These are phyloP conservation scores for Acanthurus leucopareius DNA, from an alignment of 2,797 vertebrate species.

Conservation along the genomic window DNA sequence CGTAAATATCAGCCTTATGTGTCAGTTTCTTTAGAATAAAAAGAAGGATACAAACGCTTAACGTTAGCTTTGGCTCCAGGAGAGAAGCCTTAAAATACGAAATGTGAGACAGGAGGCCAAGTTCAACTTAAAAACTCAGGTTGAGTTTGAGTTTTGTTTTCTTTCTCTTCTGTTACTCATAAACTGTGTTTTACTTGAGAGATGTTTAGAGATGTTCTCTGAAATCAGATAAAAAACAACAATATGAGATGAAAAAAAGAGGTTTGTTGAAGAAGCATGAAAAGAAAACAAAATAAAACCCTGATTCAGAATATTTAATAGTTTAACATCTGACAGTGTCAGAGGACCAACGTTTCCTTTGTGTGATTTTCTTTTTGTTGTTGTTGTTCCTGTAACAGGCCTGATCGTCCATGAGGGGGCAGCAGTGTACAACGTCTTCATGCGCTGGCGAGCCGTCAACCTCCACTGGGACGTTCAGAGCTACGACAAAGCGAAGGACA, in stretches of 20 bases:
- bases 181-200: neutral
- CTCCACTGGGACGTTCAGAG: conserved; percentile 95
- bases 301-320: neutral
- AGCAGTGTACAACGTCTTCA: conserved; percentile 93
- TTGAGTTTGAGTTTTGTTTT: too few relatives aligned
- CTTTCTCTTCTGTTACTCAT: neutral
- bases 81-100: too few relatives aligned
- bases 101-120: neutral
- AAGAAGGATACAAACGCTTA: too few relatives aligned
- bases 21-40: too few relatives aligned
- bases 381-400: conserved; percentile 75
- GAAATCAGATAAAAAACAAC: neutral
- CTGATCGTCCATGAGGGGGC: conserved; percentile 94
- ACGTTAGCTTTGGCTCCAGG: too few relatives aligned
- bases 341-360: too few relatives aligned
- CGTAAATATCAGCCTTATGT: too few relatives aligned
- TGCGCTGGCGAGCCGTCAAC: conserved; percentile 95
- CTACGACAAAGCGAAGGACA: conserved; percentile 92
- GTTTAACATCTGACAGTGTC: neutral
- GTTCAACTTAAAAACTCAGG: neutral
- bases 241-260: neutral
- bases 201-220: neutral
- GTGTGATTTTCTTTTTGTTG: neutral
- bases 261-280: neutral
- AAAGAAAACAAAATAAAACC: too few relatives aligned